Percentiles rank a stretch among this genome's conserved stretches.
These are phyloP conservation scores for Salvelinus namaycush DNA, from an alignment of 2,113 vertebrate genomes.

Conservation along the genomic window DNA sequence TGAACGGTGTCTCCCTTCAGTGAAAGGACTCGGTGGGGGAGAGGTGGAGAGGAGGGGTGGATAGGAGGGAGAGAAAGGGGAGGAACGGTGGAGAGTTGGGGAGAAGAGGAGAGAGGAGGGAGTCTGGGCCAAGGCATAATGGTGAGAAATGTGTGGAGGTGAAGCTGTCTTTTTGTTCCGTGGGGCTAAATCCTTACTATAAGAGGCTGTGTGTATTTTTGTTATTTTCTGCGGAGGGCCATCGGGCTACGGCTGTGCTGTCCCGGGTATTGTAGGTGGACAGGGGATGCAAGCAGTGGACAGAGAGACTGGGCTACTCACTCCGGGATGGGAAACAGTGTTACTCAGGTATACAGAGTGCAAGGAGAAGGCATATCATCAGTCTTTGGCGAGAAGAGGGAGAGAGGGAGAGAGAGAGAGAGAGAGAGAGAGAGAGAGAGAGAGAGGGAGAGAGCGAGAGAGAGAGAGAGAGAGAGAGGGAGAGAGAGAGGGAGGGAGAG, in stretches of 20 bases:
- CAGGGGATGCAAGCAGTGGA: conserved; percentile 41
- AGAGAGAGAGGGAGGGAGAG: no score
- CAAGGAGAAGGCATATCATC: conserved; percentile 65
- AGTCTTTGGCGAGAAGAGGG: conserved; percentile 40
- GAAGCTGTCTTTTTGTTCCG: conserved; percentile 63
- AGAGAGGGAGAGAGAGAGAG: no score
- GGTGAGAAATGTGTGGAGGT: conserved; percentile 70
- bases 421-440: no score
- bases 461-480: no score
- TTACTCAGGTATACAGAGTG: conserved; percentile 37
- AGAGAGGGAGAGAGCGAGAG: no score
- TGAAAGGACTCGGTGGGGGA: conserved; percentile 32
- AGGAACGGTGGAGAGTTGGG: background rate
- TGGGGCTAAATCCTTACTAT: conserved; percentile 63
- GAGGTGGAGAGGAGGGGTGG: no score
- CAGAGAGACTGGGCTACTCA: conserved; percentile 69
- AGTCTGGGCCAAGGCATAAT: conserved; percentile 41
- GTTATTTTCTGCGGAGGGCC: conserved; percentile 54
- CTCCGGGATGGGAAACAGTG: conserved; percentile 64
- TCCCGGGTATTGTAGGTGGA: conserved; percentile 34
- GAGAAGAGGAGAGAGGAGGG: conserved; percentile 16
- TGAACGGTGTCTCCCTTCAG: conserved; percentile 51
- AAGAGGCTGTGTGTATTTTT: conserved; percentile 63
- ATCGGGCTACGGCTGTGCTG: conserved; percentile 59
- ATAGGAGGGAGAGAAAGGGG: conserved; percentile 18